Conservation (phyloP, 2,888 invertebrate species). For the Leucania comma region DNA sequence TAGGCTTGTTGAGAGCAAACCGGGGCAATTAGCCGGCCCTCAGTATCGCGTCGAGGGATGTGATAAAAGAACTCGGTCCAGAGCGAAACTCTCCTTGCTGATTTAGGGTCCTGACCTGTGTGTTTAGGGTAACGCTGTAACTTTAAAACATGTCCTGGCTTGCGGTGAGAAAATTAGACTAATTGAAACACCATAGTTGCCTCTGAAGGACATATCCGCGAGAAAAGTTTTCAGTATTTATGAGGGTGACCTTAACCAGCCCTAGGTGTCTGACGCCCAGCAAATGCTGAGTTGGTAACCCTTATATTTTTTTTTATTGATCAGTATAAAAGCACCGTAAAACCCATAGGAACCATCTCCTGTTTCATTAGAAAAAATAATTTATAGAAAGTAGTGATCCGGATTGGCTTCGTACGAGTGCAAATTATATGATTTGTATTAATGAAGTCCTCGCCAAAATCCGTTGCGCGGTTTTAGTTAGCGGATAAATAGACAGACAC, state of each 20-base stretch:
- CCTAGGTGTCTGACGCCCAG: too few relatives aligned
- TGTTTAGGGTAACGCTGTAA: conserved; percentile 35
- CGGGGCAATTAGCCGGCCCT: conserved; percentile 69
- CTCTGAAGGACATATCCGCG: background rate
- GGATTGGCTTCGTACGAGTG: too few relatives aligned
- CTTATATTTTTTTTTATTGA: too few relatives aligned
- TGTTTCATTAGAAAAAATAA: too few relatives aligned
- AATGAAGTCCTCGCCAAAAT: too few relatives aligned
- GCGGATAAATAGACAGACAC: too few relatives aligned
- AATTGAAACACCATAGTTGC: conserved; percentile 8
- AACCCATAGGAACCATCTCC: too few relatives aligned
- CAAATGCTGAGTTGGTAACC: too few relatives aligned
- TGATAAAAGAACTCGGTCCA: conserved; percentile 62
- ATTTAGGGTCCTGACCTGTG: conserved; percentile 50
- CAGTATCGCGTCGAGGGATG: conserved; percentile 53
- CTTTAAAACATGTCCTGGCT: conserved; percentile 12
- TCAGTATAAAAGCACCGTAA: too few relatives aligned
- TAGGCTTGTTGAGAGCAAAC: conserved; percentile 69
- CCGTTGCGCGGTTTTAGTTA: too few relatives aligned
- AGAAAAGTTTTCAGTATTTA: background rate
- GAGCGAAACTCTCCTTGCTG: conserved; percentile 39
- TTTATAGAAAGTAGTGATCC: too few relatives aligned
- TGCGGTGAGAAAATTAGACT: conserved; percentile 32
- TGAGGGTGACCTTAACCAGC: background rate
- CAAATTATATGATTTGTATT: too few relatives aligned